phyloP scores from a whole-genome alignment of 1,140 invertebrate species.

The Calycopis cecrops region DNA sequence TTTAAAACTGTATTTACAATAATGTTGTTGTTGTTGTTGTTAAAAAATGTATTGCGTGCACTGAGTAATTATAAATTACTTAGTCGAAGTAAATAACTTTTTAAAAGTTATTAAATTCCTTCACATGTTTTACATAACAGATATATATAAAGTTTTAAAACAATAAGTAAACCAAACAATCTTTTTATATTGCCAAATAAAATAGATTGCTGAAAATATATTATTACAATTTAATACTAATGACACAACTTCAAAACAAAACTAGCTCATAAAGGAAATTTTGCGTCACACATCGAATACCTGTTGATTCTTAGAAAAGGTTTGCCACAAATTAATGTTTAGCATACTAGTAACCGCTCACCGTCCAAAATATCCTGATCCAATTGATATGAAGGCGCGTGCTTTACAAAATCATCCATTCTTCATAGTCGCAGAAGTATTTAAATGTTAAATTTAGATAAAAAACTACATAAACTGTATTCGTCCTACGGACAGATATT shows the following conservation, averaged over 20 bases:
- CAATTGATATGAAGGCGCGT: conserved; percentile 58
- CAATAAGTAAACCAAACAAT: not conserved
- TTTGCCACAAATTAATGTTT: conserved; percentile 42
- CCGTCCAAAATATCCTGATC: conserved; percentile 67
- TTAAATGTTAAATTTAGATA: conserved; percentile 35
- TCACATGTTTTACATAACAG: conserved; percentile 7
- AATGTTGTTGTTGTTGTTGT: no score
- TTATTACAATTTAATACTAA: not conserved
- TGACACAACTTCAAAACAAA: conserved; percentile 26
- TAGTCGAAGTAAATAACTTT: no score
- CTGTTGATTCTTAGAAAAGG: conserved; percentile 60
- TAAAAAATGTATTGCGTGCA: no score
- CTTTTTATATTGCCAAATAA: conserved; percentile 4
- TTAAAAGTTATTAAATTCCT: no score
- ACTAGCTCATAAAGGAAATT: conserved; percentile 25
- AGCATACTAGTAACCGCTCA: conserved; percentile 31
- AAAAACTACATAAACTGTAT: conserved; percentile 34
- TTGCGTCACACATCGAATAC: conserved; percentile 53
- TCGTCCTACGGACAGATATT: conserved; percentile 32
- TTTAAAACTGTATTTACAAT: no score
- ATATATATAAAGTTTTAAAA: conserved; percentile 10
- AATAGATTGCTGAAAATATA: not conserved
- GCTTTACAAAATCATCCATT: conserved; percentile 67
- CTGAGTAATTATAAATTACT: no score
- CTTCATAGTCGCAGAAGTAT: conserved; percentile 59